phyloP scores from a whole-genome alignment of 2,888 invertebrate genomes.

The Metallyticus violacea region DNA sequence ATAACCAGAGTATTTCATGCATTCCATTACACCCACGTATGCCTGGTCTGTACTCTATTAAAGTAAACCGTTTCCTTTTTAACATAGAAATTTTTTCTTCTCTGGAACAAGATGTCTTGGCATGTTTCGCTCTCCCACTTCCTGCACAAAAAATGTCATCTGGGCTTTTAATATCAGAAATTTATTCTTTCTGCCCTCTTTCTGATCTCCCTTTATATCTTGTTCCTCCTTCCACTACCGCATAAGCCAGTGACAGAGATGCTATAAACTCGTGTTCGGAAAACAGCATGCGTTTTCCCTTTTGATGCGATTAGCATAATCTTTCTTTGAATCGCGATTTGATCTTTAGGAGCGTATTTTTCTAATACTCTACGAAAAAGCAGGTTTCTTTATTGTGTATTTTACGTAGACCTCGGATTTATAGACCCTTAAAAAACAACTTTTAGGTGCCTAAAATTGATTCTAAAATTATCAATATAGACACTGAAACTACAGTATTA shows the following conservation, averaged over 20 bases:
- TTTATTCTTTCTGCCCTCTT: not conserved
- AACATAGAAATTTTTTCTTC: too few relatives aligned
- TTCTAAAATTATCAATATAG: too few relatives aligned
- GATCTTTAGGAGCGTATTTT: too few relatives aligned
- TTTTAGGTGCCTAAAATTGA: too few relatives aligned
- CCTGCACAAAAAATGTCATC: not conserved
- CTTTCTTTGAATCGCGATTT: too few relatives aligned
- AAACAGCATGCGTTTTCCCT: too few relatives aligned
- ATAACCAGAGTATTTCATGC: not conserved
- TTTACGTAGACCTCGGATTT: too few relatives aligned
- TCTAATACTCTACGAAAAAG: too few relatives aligned
- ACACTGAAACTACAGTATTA: too few relatives aligned
- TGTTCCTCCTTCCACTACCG: not conserved
- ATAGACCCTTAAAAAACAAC: too few relatives aligned
- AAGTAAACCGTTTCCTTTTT: not conserved
- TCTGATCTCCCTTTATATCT: not conserved
- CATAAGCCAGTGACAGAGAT: not conserved
- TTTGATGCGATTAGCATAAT: too few relatives aligned
- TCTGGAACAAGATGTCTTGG: not conserved
- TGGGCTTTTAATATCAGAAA: conserved; percentile 6
- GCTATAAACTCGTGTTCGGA: not conserved
- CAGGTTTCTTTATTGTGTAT: too few relatives aligned
- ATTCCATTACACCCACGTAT: not conserved
- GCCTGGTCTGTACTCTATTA: not conserved
- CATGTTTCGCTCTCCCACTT: not conserved